phyloP scores from a whole-genome alignment of 2,888 invertebrate genomes.

The Ferdinandea cuprea region DNA sequence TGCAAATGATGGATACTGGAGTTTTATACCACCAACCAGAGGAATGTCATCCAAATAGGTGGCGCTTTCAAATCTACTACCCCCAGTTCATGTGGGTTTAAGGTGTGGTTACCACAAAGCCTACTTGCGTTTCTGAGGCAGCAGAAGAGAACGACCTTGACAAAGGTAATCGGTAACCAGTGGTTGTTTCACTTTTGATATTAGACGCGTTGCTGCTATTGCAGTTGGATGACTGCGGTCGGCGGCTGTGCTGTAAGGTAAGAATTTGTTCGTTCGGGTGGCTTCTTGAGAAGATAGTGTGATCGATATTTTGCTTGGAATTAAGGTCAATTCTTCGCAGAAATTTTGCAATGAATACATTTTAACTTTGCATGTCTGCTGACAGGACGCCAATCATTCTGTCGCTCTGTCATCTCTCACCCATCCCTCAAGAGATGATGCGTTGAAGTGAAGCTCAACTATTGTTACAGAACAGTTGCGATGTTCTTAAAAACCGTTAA shows the following conservation, averaged over 20 bases:
- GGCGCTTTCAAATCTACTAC: constrained; percentile 43
- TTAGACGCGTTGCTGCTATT: constrained; percentile 19
- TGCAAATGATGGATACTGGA: constrained; percentile 48
- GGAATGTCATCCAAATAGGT: constrained; percentile 20
- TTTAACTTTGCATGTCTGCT: too few species aligned
- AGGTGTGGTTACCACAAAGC: constrained; percentile 35
- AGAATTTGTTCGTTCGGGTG: constrained; percentile 34
- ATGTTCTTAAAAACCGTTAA: too few species aligned
- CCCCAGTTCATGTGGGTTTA: not conserved
- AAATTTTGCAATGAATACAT: not conserved
- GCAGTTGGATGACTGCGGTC: too few species aligned
- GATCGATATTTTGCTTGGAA: constrained; percentile 15
- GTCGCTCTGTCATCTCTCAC: too few species aligned
- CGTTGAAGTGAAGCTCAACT: too few species aligned
- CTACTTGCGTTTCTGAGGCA: constrained; percentile 41
- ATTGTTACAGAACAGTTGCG: too few species aligned
- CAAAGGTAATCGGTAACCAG: constrained; percentile 46
- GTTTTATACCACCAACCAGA: constrained; percentile 55
- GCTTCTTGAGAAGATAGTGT: constrained; percentile 29
- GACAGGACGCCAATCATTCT: too few species aligned
- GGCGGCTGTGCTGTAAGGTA: too few species aligned
- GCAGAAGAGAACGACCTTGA: constrained; percentile 70
- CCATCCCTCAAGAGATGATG: too few species aligned
- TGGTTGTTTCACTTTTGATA: constrained; percentile 45
- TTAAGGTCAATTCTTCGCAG: constrained; percentile 11